These are phyloP conservation scores for Neostethus bicornis DNA, from an alignment of 2,797 vertebrate genomes.

Conservation along the genomic window DNA sequence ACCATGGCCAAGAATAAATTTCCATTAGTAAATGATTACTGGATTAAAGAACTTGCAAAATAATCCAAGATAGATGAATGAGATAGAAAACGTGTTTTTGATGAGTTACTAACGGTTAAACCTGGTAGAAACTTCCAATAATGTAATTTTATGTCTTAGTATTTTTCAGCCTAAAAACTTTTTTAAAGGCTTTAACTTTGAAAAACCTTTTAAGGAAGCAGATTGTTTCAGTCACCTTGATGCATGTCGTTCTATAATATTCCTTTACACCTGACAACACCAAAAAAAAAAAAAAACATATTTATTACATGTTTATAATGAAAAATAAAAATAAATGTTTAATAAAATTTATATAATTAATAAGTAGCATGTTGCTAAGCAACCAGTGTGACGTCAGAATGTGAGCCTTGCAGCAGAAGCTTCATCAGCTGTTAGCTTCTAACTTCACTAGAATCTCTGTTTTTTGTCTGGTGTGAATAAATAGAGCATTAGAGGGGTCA, in stretches of 20 bases:
- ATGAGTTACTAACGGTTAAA: too few species aligned
- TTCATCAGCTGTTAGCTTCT: conserved; percentile 14
- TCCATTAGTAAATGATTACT: too few species aligned
- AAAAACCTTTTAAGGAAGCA: conserved; percentile 34
- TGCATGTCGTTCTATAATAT: conserved; percentile 16
- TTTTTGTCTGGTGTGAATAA: not conserved
- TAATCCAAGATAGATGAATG: too few species aligned
- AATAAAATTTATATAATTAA: fast-evolving
- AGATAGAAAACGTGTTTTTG: too few species aligned
- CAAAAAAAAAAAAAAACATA: not conserved
- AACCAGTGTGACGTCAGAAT: not conserved
- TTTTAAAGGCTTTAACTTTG: conserved; percentile 61
- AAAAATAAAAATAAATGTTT: not conserved
- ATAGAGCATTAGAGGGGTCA: too few species aligned
- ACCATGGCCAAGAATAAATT: too few species aligned
- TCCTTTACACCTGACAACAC: conserved; percentile 17
- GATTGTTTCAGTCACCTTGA: not conserved
- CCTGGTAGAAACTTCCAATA: too few species aligned
- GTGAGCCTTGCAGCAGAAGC: conserved; percentile 8
- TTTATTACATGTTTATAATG: not conserved
- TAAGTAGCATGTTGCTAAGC: not conserved
- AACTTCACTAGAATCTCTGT: not conserved
- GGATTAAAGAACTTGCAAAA: too few species aligned
- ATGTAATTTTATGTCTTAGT: too few species aligned
- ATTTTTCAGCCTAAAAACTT: too few species aligned